These are phyloP conservation scores for Drosophila cognata DNA, from an alignment of 2,888 invertebrate genomes.

Conservation along the genomic window DNA sequence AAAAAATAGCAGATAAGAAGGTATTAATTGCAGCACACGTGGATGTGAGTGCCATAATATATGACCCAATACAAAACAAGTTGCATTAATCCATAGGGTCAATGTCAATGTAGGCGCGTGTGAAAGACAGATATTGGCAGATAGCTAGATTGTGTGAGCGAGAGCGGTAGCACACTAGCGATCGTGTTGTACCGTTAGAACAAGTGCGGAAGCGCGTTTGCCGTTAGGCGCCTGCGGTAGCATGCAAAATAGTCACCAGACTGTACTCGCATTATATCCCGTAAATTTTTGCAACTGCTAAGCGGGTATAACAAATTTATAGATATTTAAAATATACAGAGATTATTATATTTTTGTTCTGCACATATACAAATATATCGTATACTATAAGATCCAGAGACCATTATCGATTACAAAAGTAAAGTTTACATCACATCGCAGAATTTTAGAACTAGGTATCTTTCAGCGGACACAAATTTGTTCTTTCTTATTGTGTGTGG, in stretches of 20 bases:
- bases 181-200: conserved; percentile 58
- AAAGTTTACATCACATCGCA: neutral
- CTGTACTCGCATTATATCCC: conserved; percentile 32
- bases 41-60: neutral
- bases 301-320: neutral
- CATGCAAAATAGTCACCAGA: conserved; percentile 56
- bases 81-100: conserved; percentile 23
- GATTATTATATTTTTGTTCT: neutral
- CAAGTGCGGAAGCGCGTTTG: conserved; percentile 70
- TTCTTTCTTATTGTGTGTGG: conserved; percentile 4
- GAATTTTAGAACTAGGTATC: neutral
- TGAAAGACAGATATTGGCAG: neutral
- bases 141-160: neutral
- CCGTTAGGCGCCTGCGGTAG: conserved; percentile 55
- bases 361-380: neutral
- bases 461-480: neutral
- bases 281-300: neutral
- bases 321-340: neutral
- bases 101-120: conserved; percentile 44
- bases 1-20: neutral
- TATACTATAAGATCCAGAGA: neutral
- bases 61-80: conserved; percentile 6
- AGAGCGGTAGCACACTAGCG: conserved; percentile 3
- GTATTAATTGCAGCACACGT: conserved; percentile 10
- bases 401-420: neutral